A percentile compares a stretch with the other conserved stretches of the same genome.
These are phyloP conservation scores for Meteorus sp. DNA, from an alignment of 1,140 invertebrate species.

Conservation along the genomic window DNA sequence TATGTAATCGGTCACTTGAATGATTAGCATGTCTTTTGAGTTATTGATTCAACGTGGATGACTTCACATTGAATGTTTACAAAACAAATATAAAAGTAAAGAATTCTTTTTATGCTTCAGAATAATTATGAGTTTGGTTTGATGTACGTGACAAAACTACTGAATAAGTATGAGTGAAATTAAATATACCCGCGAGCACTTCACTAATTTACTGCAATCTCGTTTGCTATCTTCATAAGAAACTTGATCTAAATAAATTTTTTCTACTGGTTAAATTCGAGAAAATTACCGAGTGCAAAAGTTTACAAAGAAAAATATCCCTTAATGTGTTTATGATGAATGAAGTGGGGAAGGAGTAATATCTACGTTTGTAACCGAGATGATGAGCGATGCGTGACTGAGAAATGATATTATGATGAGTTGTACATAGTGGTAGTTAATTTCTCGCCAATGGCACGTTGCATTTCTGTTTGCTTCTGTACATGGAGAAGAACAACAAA, in stretches of 20 bases:
- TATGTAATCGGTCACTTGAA: conserved; percentile 24
- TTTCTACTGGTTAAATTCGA: no score
- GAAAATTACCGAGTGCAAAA: no score
- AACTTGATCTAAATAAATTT: no score
- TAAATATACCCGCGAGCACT: no score
- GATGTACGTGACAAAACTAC: no score
- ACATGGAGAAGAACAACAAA: no score
- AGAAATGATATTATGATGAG: conserved; percentile 30
- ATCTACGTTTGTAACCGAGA: conserved; percentile 28
- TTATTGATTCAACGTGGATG: conserved; percentile 15
- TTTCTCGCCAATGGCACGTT: conserved; percentile 12
- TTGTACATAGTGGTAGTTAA: conserved; percentile 1
- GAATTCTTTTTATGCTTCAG: background rate
- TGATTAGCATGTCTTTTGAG: conserved; percentile 22
- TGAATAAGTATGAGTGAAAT: no score
- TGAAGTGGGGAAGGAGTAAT: conserved; percentile 23
- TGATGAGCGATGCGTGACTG: conserved; percentile 29
- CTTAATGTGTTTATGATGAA: conserved; percentile 18
- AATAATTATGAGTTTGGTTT: background rate
- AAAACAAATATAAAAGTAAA: background rate
- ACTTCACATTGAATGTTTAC: background rate
- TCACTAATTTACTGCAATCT: no score
- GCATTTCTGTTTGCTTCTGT: background rate
- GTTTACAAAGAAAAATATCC: no score
- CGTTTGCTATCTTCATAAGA: no score